Conservation (phyloP, 2,797 vertebrate genomes). For the Falco concolor region DNA sequence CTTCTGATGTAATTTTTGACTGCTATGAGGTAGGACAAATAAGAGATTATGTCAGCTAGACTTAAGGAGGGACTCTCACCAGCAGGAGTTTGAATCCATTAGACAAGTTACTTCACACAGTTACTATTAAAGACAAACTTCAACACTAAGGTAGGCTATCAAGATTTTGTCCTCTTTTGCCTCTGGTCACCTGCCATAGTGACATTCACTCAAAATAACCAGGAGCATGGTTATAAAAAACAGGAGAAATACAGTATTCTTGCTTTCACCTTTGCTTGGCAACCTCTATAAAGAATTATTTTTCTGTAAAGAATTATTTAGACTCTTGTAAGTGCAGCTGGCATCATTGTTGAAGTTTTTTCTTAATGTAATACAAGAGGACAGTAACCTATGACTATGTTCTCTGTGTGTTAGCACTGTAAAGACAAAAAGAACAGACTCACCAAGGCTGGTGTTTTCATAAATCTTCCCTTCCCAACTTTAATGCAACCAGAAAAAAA, state of each 20-base stretch:
- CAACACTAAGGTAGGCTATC: not conserved
- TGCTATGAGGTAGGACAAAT: not conserved
- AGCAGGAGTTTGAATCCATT: not conserved
- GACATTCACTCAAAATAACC: not conserved
- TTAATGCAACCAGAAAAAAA: not conserved
- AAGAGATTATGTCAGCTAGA: not conserved
- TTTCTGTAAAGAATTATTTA: not conserved
- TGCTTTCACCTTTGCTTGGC: not conserved
- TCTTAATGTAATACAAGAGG: not conserved
- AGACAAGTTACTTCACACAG: not conserved
- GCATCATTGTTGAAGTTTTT: not conserved
- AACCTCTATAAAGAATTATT: not conserved
- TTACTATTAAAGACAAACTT: not conserved
- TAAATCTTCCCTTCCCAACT: not conserved
- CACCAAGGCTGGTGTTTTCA: not conserved
- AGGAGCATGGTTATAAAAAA: not conserved
- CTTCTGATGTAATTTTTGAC: not conserved
- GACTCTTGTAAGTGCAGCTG: not conserved
- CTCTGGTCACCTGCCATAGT: not conserved
- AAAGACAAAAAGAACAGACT: not conserved
- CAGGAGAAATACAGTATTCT: not conserved
- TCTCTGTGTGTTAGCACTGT: not conserved
- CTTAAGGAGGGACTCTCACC: not conserved
- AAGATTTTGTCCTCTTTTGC: not conserved
- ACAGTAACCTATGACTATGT: not conserved